Conservation (phyloP, 2,113 vertebrate genomes). For the Hippocampus barbouri region DNA sequence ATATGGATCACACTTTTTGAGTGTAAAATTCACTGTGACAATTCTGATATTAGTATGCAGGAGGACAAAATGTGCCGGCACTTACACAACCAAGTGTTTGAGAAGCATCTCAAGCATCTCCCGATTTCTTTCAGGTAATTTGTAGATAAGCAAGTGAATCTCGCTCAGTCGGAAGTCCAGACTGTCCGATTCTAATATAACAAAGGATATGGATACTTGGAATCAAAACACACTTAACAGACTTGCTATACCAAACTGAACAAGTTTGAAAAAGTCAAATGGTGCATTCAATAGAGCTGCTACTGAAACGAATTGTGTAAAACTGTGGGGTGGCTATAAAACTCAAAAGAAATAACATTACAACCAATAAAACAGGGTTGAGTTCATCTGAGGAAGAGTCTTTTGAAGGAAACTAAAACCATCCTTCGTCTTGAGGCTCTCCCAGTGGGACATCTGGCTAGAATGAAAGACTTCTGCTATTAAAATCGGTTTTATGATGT, state of each 20-base stretch:
- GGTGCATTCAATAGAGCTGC: neutral
- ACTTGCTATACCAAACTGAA: neutral
- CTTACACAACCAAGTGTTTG: slow-evolving; percentile 89
- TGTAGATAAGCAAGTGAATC: slow-evolving; percentile 90
- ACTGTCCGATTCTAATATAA: slow-evolving; percentile 84
- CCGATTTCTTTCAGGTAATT: slow-evolving; percentile 87
- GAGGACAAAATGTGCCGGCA: slow-evolving; percentile 1
- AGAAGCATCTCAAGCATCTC: slow-evolving; percentile 92
- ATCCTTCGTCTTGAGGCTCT: slow-evolving; percentile 8
- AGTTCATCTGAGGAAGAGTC: slow-evolving; percentile 12
- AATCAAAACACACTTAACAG: neutral
- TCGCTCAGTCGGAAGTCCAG: slow-evolving; percentile 87
- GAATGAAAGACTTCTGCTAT: slow-evolving; percentile 42
- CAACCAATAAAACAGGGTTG: neutral
- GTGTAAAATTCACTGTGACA: neutral
- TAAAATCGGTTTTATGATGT: slow-evolving; percentile 47
- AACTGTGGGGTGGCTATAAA: slow-evolving; percentile 1
- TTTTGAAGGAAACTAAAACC: slow-evolving; percentile 33
- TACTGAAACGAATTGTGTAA: slow-evolving; percentile 2
- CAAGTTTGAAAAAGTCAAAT: neutral
- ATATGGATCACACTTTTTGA: slow-evolving; percentile 3
- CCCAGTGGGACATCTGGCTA: slow-evolving; percentile 34
- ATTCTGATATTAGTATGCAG: neutral
- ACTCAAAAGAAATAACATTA: slow-evolving; percentile 18
- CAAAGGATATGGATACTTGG: slow-evolving; percentile 3